Conservation (phyloP, 2,888 invertebrate genomes). For the Embidobia sp. region DNA sequence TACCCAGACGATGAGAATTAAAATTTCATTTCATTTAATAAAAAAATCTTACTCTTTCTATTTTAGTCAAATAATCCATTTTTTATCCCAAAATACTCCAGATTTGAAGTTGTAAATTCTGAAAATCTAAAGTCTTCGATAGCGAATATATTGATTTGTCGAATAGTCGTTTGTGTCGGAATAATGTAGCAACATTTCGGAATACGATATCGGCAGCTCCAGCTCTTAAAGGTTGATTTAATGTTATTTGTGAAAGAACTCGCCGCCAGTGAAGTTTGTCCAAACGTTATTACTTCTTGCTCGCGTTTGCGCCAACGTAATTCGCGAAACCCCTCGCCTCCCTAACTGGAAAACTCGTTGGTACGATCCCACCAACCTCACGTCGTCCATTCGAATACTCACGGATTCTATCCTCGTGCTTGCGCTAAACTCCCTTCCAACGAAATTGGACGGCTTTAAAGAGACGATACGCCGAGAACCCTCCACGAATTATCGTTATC, state of each 20-base stretch:
- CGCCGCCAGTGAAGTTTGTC: constrained; percentile 58
- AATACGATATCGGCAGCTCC: constrained; percentile 43
- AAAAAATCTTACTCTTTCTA: not conserved
- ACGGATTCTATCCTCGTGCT: constrained; percentile 63
- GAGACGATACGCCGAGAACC: constrained; percentile 66
- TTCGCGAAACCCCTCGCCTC: constrained; percentile 44
- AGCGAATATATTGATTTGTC: constrained; percentile 33
- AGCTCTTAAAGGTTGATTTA: constrained; percentile 57
- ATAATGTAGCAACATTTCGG: constrained; percentile 40
- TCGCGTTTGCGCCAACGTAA: constrained; percentile 70
- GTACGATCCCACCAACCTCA: constrained; percentile 52
- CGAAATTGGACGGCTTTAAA: constrained; percentile 71
- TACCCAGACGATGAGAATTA: no score
- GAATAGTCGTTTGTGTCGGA: constrained; percentile 23
- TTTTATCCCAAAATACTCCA: not conserved
- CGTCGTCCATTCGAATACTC: constrained; percentile 60
- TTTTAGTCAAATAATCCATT: not conserved
- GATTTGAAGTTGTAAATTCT: not conserved
- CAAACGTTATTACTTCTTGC: constrained; percentile 76
- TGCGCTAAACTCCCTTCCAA: constrained; percentile 66
- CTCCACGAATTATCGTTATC: constrained; percentile 65
- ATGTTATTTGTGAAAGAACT: constrained; percentile 53
- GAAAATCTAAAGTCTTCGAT: constrained; percentile 7
- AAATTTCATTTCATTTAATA: no score
- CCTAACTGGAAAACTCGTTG: constrained; percentile 45